Base-by-base conservation (phyloP, 2,888 invertebrate species). In the Parochlus steinenii region DNA sequence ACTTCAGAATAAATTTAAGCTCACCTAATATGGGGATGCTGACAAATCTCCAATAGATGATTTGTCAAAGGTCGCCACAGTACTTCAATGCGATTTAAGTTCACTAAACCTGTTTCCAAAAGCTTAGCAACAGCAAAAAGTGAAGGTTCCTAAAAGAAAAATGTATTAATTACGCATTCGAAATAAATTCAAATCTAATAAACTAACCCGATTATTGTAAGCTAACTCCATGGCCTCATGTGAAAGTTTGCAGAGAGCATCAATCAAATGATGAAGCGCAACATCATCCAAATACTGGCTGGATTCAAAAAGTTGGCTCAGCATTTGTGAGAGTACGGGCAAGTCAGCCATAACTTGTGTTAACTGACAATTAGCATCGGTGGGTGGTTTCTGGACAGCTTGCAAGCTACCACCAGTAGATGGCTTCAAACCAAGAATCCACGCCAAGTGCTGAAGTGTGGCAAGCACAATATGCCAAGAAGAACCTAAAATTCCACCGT, bases 201-300 rank as follows among this genome's bases (percentile, higher is more conserved):
- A 27, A 47, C 64, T 61, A 56, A 83, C 83, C 54, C 90, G 69
- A 56, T 93, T 95, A 7, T 87, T 82, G 57, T 89, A 92, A 0
- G 93, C 93, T 38, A 93, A 61, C 49, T 95, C 93, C 90, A 95
- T 92, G 16, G 93, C 89, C 56, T 98, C 97, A 42, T 87, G 80
- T 2, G 92, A 92, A 14, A 97, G 65, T 58, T 93, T 92, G 52
- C 93, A 93, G 2, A 98, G 65, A 1, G 95, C 95, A 54, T 95
- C 92, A 35, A 98, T 90, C 22, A 98, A 66, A 55, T 95, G 92
- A 58, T 95, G 92, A 4, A 97, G 61, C 3, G 93, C 89, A 3
- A 86, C 87, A 53, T 95, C 92, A 55, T 92, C 87, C 44, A 95
- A 64, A 56, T 81, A 79, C 60, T 85, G 86, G 42, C 92, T 92